phyloP scores from a whole-genome alignment of 2,797 vertebrate species.

The Falco rusticolus region DNA sequence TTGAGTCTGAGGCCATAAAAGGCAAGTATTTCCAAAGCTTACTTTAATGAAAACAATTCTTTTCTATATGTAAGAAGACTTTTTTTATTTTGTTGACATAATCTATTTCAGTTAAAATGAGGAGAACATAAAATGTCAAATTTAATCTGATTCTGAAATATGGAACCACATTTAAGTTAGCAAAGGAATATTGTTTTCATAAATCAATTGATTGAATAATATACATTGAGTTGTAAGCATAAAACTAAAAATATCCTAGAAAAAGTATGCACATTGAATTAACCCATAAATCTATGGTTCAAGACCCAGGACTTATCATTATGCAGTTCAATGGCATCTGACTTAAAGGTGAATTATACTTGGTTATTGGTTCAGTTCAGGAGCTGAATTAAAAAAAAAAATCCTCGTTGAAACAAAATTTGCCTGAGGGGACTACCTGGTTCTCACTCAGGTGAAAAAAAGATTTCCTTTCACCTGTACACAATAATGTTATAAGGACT shows the following conservation, averaged over 20 bases:
- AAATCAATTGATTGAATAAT: background rate
- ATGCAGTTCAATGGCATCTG: background rate
- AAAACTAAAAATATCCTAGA: background rate
- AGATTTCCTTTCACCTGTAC: no score
- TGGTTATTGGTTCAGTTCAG: background rate
- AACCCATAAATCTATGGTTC: background rate
- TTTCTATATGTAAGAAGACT: background rate
- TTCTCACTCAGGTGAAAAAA: background rate
- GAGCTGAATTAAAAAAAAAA: background rate
- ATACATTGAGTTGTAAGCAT: background rate
- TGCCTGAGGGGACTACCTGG: background rate
- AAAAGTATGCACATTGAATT: background rate
- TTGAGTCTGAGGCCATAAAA: background rate
- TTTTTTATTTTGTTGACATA: background rate
- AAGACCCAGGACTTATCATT: background rate
- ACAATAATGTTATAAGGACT: background rate
- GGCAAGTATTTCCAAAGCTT: background rate
- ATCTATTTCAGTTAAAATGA: background rate
- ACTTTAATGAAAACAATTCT: background rate
- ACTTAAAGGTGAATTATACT: background rate
- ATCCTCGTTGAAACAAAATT: background rate
- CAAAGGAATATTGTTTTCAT: background rate
- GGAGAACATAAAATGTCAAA: background rate
- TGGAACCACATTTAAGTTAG: background rate
- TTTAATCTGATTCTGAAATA: background rate